Conservation (phyloP, 2,113 vertebrate species). For the Macheiramphus alcinus region DNA sequence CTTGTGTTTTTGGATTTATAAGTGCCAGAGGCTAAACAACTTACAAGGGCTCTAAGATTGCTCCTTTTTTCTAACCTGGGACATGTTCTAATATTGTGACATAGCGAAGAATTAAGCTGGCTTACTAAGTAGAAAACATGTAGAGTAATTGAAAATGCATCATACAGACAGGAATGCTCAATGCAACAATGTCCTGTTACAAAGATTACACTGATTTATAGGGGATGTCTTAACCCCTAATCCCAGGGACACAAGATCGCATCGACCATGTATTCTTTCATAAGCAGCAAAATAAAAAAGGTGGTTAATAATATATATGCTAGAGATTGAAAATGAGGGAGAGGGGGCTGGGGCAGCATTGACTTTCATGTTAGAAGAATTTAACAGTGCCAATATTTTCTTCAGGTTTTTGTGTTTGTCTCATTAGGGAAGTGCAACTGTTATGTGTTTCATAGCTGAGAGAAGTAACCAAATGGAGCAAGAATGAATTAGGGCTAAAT, state of each 20-base stretch:
- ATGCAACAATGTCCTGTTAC: conserved; percentile 62
- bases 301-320: conserved; percentile 68
- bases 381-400: conserved; percentile 44
- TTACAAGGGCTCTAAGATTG: conserved; percentile 81
- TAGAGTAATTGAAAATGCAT: conserved; percentile 81
- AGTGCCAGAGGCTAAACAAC: conserved; percentile 83
- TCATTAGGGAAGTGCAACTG: conserved; percentile 39
- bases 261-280: conserved; percentile 59
- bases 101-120: conserved; percentile 80
- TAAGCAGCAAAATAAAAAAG: conserved; percentile 62
- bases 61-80: conserved; percentile 76
- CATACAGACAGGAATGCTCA: conserved; percentile 68
- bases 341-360: conserved; percentile 9
- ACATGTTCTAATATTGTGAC: conserved; percentile 80
- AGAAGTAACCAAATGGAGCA: conserved; percentile 38
- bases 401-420: conserved; percentile 56
- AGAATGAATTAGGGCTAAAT: conserved; percentile 60
- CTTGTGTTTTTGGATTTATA: conserved; percentile 83
- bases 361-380: conserved; percentile 46
- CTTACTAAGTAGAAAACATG: conserved; percentile 83
- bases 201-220: conserved; percentile 81
- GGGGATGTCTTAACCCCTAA: conserved; percentile 75
- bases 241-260: conserved; percentile 62
- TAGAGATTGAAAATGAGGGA: conserved; percentile 63
- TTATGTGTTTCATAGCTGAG: conserved; percentile 43